Base-by-base conservation (phyloP, 2,797 vertebrate genomes). In the Etheostoma nigrum region DNA sequence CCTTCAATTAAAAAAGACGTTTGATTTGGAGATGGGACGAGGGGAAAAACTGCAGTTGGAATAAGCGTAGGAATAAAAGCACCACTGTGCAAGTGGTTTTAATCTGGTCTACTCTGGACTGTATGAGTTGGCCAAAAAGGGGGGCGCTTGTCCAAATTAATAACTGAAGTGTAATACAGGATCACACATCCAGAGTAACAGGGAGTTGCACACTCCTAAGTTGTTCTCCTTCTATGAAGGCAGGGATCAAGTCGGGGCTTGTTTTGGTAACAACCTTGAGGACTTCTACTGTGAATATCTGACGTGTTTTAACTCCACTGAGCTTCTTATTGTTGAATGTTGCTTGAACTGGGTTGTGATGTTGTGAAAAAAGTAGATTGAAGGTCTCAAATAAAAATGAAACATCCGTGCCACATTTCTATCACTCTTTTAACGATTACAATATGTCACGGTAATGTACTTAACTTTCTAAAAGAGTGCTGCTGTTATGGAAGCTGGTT, bases 41-140 rank as follows among this genome's bases (percentile, higher is more conserved):
- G 68, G 78, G 69, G 73, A 77, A 92, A 86, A 88, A 75, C 21
- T 72, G 42, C 53, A 58, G 86, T 82, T 94, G 86, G 81, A 92
- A 82, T 65, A 86, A 88, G 77, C 19, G 12, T 72, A 85, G 87
- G 84, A 93, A 93, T 90, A 89, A 90, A 91, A 91, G 86, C 79
- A 77, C 68, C 88, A 84, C 77, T 91, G 82, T 90, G 85, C 76
- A 84, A 87, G 79, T 88, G 81, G 79, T 89, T 94, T 92, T 86
- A 77, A 84, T 90, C 85, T 83, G 66, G 72, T 72, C 53, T 30
- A 6, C 30, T 30, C 30, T 18, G 55, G 78, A 72, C 63, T 86
- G 81, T 83, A 71, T 85, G 72, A 70, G 62, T 85, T 88, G 84
- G 83, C 81, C 60, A 44, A 68, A 75, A 82, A 66, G 52, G 59